Conservation (phyloP, 2,797 vertebrate species). For the Acrossocheilus wenchowensis region DNA sequence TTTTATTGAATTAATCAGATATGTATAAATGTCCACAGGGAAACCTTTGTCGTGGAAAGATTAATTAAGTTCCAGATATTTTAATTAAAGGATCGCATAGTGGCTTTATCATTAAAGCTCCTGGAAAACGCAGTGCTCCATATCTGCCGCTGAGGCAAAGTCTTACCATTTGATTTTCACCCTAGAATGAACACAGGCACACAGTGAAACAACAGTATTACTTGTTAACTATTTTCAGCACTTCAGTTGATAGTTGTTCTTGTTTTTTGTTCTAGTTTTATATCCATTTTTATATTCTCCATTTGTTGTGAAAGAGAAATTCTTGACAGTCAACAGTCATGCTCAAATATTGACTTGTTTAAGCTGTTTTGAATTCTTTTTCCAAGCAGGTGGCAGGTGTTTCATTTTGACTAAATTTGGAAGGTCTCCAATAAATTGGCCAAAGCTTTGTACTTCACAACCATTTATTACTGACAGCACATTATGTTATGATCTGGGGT, state of each 20-base stretch:
- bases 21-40: constrained; percentile 27
- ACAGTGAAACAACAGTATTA: not conserved
- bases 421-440: not conserved
- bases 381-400: not conserved
- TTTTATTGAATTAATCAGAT: not conserved
- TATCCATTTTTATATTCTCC: not conserved
- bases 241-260: not conserved
- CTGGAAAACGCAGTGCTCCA: not conserved
- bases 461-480: constrained; percentile 23
- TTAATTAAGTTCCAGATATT: constrained; percentile 44
- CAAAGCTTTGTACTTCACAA: not conserved
- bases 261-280: not conserved
- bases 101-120: constrained; percentile 34
- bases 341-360: not conserved
- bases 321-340: not conserved
- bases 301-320: not conserved
- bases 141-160: not conserved
- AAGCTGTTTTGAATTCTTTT: not conserved
- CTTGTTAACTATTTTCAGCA: not conserved
- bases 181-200: constrained; percentile 5
- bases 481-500: constrained; percentile 2
- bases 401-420: constrained; percentile 9
- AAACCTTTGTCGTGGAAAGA: constrained; percentile 5
- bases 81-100: constrained; percentile 32
- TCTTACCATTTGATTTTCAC: constrained; percentile 13